Evolutionary conservation across 2,888 invertebrate species (phyloP).

Genomic region (Heliconius erato): DNA sequence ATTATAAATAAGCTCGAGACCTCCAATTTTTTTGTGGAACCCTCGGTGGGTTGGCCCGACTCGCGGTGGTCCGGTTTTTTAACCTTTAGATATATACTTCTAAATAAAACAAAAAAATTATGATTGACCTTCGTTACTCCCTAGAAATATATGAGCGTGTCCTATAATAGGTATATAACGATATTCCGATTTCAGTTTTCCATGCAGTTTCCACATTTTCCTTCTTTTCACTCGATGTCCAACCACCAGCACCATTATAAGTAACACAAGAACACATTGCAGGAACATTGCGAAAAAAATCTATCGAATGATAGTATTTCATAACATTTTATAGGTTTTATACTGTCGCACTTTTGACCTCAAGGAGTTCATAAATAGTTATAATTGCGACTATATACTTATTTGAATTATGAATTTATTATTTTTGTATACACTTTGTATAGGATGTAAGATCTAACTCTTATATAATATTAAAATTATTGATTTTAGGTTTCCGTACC

Average conservation of each 20-base stretch:
- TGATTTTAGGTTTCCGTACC: too few species aligned
- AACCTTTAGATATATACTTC: too few species aligned
- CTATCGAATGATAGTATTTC: not conserved
- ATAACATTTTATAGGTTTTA: not conserved
- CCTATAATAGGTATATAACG: conserved; percentile 3
- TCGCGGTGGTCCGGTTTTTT: too few species aligned
- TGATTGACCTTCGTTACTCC: conserved; percentile 3
- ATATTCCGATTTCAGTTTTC: conserved; percentile 4
- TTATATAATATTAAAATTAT: not conserved
- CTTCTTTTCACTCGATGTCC: not conserved
- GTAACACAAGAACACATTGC: not conserved
- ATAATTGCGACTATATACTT: not conserved
- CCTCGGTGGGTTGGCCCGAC: too few species aligned
- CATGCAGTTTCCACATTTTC: conserved; percentile 7
- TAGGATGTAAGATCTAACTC: not conserved
- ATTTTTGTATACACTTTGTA: not conserved
- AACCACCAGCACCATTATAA: not conserved
- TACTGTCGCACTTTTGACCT: not conserved
- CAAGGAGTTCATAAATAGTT: not conserved
- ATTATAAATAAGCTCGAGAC: too few species aligned
- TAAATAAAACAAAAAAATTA: not conserved
- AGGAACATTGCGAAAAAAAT: not conserved
- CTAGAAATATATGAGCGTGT: conserved; percentile 19
- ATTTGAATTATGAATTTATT: conserved; percentile 1
- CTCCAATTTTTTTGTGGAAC: too few species aligned